phyloP scores from a whole-genome alignment of 2,888 invertebrate species.

The Harpalus rubripes region DNA sequence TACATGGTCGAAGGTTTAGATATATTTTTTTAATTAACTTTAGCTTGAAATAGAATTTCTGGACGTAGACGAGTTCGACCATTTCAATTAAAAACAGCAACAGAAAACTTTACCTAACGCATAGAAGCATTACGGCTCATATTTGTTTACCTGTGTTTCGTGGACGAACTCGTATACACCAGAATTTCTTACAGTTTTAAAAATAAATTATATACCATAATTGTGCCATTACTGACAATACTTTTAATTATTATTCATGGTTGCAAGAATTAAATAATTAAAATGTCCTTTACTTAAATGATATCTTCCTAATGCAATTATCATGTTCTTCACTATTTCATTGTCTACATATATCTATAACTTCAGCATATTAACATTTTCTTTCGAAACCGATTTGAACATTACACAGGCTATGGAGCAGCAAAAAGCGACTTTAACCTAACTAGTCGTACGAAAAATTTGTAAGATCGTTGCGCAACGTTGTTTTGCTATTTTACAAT shows the following conservation, averaged over 20 bases:
- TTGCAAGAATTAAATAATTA: background rate
- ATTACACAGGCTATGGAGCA: constrained; percentile 58
- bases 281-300: background rate
- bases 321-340: constrained; percentile 3
- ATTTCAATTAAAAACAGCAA: too few species aligned
- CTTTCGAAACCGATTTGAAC: constrained; percentile 44
- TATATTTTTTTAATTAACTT: too few species aligned
- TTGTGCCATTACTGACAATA: background rate
- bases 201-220: background rate
- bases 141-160: too few species aligned
- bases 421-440: constrained; percentile 57
- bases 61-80: too few species aligned
- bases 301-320: constrained; percentile 28
- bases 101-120: too few species aligned
- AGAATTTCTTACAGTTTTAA: background rate
- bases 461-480: constrained; percentile 59
- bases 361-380: constrained; percentile 25
- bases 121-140: too few species aligned
- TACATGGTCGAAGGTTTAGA: too few species aligned
- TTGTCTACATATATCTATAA: constrained; percentile 12
- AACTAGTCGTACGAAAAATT: constrained; percentile 39
- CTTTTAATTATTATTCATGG: background rate
- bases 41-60: too few species aligned
- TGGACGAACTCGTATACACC: too few species aligned
- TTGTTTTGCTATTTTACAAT: constrained; percentile 47